Evolutionary conservation across 1,140 invertebrate species (phyloP).

Genomic region (Plutomurus gul): DNA sequence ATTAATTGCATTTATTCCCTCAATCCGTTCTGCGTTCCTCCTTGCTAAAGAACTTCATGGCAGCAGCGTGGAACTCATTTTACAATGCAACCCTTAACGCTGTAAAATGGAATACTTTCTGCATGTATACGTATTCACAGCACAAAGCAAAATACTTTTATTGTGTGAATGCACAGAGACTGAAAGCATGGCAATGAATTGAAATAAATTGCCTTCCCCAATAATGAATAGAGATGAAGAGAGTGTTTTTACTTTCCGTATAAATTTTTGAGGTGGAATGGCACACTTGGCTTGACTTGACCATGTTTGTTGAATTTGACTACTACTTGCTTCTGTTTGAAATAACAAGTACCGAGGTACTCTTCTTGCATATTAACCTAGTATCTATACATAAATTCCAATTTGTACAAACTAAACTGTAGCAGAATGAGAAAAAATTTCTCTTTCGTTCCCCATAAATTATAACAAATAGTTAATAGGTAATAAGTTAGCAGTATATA

Average conservation of each 20-base stretch:
- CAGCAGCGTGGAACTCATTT: too few species aligned
- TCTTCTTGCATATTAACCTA: too few species aligned
- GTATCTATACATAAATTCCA: too few species aligned
- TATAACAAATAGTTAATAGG: too few species aligned
- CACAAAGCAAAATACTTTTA: neutral
- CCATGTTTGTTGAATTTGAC: neutral
- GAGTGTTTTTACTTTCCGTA: neutral
- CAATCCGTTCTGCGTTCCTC: too few species aligned
- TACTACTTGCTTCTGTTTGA: neutral
- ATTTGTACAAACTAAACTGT: too few species aligned
- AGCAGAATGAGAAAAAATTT: too few species aligned
- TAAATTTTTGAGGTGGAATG: neutral
- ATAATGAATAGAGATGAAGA: neutral
- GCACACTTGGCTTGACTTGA: conserved; percentile 19
- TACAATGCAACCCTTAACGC: too few species aligned
- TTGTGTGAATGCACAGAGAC: neutral
- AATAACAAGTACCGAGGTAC: neutral
- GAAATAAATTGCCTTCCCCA: neutral
- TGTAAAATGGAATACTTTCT: neutral
- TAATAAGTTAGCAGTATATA: too few species aligned
- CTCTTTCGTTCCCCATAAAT: too few species aligned
- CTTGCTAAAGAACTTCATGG: too few species aligned
- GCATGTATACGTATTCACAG: neutral
- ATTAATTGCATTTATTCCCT: too few species aligned
- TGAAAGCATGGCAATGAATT: neutral